Evolutionary conservation across 2,888 invertebrate species (phyloP).

Genomic region (Hololepta plana): DNA sequence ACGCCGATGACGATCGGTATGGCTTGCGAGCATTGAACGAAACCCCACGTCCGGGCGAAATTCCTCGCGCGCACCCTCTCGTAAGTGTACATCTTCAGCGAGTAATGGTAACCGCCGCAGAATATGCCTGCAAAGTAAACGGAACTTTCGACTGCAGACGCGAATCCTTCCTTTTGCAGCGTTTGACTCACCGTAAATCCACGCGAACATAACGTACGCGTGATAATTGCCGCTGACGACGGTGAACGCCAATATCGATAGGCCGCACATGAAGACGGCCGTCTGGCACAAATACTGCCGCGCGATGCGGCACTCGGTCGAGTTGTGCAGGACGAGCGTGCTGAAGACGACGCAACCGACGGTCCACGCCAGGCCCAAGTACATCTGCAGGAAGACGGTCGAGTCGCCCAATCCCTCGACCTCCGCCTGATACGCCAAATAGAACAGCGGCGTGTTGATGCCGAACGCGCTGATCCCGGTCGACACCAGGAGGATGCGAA

Average conservation of each 20-base stretch:
- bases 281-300: slow-evolving; percentile 71
- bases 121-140: slow-evolving; percentile 47
- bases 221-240: slow-evolving; percentile 59
- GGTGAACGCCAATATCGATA: slow-evolving; percentile 59
- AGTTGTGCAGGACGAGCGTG: slow-evolving; percentile 63
- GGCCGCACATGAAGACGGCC: slow-evolving; percentile 58
- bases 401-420: slow-evolving; percentile 43
- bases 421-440: slow-evolving; percentile 63
- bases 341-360: slow-evolving; percentile 69
- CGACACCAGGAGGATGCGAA: slow-evolving; percentile 63
- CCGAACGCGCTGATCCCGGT: slow-evolving; percentile 68
- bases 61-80: slow-evolving; percentile 71
- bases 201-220: slow-evolving; percentile 63
- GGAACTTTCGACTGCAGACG: too few relatives aligned
- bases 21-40: slow-evolving; percentile 73
- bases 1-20: slow-evolving; percentile 72
- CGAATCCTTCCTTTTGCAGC: neutral
- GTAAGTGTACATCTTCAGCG: slow-evolving; percentile 77
- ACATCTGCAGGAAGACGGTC: slow-evolving; percentile 30
- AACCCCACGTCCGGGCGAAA: slow-evolving; percentile 78
- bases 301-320: slow-evolving; percentile 68
- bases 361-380: slow-evolving; percentile 68
- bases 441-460: slow-evolving; percentile 70
- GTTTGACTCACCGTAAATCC: slow-evolving; percentile 47
- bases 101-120: slow-evolving; percentile 76